Conservation (phyloP, 2,113 vertebrate genomes). For the Epinephelus moara region DNA sequence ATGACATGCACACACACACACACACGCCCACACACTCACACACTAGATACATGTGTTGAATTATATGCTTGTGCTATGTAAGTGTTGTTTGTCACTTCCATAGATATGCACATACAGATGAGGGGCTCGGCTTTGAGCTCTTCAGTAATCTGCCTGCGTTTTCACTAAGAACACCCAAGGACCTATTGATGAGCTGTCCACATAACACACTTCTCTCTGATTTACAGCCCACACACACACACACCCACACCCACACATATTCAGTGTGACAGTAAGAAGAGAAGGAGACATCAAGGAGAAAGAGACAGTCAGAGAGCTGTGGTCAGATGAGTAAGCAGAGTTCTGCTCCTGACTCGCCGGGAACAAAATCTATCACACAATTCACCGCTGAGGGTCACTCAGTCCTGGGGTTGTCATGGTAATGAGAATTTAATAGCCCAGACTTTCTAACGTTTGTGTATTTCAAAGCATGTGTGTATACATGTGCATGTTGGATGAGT, state of each 20-base stretch:
- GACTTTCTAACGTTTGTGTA: constrained; percentile 29
- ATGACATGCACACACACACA: constrained; percentile 24
- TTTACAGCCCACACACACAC: constrained; percentile 21
- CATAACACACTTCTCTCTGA: constrained; percentile 31
- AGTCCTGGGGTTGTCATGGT: constrained; percentile 59
- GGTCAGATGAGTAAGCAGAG: constrained; percentile 70
- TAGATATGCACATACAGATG: neutral
- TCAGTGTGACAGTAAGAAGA: constrained; percentile 49
- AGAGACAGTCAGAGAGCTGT: constrained; percentile 15
- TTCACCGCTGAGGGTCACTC: constrained; percentile 49
- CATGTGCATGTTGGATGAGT: constrained; percentile 19
- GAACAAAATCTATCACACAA: constrained; percentile 55
- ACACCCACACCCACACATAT: constrained; percentile 31
- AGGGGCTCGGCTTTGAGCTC: constrained; percentile 8
- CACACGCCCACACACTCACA: constrained; percentile 9
- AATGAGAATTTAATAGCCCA: constrained; percentile 49
- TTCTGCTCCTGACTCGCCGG: constrained; percentile 42
- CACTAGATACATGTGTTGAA: constrained; percentile 19
- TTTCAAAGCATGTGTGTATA: constrained; percentile 7
- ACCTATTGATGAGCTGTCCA: constrained; percentile 52
- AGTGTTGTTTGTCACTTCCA: neutral
- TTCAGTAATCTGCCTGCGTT: constrained; percentile 41
- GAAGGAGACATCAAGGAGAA: constrained; percentile 64
- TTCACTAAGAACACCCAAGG: constrained; percentile 23
- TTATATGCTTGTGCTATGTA: neutral